Percentiles rank a stretch among this genome's conserved stretches.
phyloP scores from a whole-genome alignment of 2,113 vertebrate species.

The Baryphthengus martii region DNA sequence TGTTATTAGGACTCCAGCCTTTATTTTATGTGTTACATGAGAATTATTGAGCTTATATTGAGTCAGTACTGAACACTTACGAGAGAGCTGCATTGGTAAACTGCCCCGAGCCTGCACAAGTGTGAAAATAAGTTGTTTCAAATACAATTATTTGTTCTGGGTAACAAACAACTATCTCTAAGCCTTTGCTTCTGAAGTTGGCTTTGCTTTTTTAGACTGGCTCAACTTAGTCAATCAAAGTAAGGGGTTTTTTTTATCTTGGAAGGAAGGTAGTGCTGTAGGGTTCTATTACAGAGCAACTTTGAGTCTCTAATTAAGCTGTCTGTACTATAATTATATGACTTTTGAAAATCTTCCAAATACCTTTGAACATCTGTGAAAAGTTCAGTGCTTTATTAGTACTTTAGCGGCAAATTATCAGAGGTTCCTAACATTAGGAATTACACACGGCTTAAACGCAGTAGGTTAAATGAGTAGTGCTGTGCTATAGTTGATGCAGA shows the following conservation, averaged over 20 bases:
- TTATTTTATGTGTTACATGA: not conserved
- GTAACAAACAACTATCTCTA: not conserved
- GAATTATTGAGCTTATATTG: not conserved
- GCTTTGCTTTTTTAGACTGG: not conserved
- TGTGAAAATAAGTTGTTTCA: not conserved
- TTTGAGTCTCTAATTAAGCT: conserved; percentile 38
- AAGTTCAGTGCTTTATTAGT: not conserved
- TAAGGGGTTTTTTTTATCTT: not conserved
- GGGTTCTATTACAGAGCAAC: conserved; percentile 24
- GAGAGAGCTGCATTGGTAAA: not conserved
- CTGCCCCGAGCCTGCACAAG: not conserved
- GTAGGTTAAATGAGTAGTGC: not conserved
- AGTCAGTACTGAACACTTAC: not conserved
- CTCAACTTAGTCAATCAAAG: not conserved
- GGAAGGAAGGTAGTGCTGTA: not conserved
- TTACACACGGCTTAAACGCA: not conserved
- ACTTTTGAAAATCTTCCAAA: conserved; percentile 24
- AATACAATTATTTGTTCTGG: not conserved
- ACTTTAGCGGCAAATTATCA: not conserved
- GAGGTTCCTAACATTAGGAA: not conserved
- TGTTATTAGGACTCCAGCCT: not conserved
- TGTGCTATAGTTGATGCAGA: not conserved
- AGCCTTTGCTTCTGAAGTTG: not conserved
- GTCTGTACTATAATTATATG: conserved; percentile 4
- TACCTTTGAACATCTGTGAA: not conserved